Percentiles rank a stretch among this genome's conserved stretches.
These are phyloP conservation scores for Phyto melanocephala DNA, from an alignment of 2,888 invertebrate species.

Conservation along the genomic window DNA sequence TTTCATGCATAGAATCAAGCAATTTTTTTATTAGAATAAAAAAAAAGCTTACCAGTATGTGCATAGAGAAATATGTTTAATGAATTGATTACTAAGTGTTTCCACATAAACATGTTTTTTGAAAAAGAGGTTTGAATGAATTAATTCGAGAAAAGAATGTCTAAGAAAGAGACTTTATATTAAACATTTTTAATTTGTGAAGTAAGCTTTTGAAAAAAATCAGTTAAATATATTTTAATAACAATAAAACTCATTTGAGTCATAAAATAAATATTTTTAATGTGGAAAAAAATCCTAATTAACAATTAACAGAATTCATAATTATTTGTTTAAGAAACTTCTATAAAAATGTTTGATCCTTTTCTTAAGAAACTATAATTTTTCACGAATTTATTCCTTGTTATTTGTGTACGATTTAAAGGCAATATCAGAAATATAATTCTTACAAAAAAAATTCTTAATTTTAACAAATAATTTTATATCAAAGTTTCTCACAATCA, in stretches of 20 bases:
- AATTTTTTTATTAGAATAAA: not conserved
- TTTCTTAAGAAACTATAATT: too few relatives aligned
- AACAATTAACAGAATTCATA: too few relatives aligned
- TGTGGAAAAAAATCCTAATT: too few relatives aligned
- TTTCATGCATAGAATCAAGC: slow-evolving; percentile 41
- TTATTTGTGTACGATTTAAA: too few relatives aligned
- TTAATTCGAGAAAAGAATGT: not conserved
- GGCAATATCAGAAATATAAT: not conserved
- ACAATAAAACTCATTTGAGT: too few relatives aligned
- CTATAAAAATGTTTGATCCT: too few relatives aligned
- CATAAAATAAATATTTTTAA: too few relatives aligned
- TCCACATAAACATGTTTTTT: not conserved
- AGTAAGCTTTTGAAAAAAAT: too few relatives aligned
- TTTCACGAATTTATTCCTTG: not conserved
- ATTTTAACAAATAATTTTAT: not conserved
- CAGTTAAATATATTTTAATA: too few relatives aligned
- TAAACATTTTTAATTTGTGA: too few relatives aligned
- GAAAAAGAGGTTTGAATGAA: slow-evolving; percentile 1
- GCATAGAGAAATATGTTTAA: not conserved
- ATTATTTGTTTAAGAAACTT: too few relatives aligned
- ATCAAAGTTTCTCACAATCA: not conserved
- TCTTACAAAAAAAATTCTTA: not conserved
- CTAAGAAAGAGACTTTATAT: too few relatives aligned
- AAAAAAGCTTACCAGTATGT: not conserved
- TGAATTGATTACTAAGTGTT: slow-evolving; percentile 1